Evolutionary conservation across 2,797 vertebrate species (phyloP).

Genomic region (Tachyglossus aculeatus): DNA sequence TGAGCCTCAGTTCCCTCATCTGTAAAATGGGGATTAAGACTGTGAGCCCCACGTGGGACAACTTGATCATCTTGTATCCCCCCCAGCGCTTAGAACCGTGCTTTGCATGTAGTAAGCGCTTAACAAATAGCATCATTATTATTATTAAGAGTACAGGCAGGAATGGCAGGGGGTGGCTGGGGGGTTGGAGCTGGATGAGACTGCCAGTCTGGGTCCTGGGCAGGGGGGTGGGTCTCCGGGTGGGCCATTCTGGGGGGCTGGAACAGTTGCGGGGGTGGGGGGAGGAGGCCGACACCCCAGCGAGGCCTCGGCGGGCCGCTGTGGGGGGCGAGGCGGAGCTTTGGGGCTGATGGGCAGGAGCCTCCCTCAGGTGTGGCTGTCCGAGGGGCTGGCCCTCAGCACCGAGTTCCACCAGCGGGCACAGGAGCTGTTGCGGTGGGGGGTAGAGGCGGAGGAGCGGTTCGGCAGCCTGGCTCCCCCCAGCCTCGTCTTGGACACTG

Average conservation of each 20-base stretch:
- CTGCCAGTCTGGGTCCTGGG: no score
- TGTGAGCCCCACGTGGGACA: no score
- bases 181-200: not conserved
- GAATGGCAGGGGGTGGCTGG: not conserved
- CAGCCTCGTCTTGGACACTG: conserved; percentile 81
- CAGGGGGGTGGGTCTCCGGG: not conserved
- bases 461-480: conserved; percentile 73
- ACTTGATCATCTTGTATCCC: no score
- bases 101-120: no score
- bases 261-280: no score
- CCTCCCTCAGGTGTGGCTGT: conserved; percentile 77
- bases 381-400: conserved; percentile 79
- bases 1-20: no score
- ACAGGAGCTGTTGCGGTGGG: conserved; percentile 85
- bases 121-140: no score
- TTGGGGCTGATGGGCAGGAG: accelerated
- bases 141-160: not conserved
- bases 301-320: accelerated
- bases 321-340: not conserved
- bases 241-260: not conserved
- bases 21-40: no score
- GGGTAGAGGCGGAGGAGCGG: conserved; percentile 80
- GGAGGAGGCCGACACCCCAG: not conserved
- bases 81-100: no score
- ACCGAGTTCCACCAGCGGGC: conserved; percentile 84